These are phyloP conservation scores for Mastacembelus armatus DNA, from an alignment of 2,797 vertebrate genomes.

Conservation along the genomic window DNA sequence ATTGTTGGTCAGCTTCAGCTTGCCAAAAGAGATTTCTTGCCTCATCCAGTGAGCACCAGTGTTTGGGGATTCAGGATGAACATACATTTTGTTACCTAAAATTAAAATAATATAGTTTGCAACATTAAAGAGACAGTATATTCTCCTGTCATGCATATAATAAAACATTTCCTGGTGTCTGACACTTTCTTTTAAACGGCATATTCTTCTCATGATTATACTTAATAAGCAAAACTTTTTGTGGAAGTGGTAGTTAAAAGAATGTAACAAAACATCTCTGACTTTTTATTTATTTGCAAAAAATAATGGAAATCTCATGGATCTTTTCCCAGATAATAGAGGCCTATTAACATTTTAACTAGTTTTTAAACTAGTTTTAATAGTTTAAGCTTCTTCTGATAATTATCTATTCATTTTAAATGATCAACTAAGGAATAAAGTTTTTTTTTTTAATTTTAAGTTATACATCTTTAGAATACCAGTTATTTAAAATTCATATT, in stretches of 20 bases:
- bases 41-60: slow-evolving; percentile 99
- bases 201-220: background rate
- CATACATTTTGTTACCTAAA: slow-evolving; percentile 96
- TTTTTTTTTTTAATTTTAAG: background rate
- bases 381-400: background rate
- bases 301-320: background rate
- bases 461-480: background rate
- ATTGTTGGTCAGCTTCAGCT: slow-evolving; percentile 97
- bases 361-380: too few relatives aligned
- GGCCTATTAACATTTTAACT: too few relatives aligned
- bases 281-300: too few relatives aligned
- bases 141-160: background rate
- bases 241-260: background rate
- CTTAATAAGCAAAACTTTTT: background rate
- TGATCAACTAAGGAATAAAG: background rate
- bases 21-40: slow-evolving; percentile 98
- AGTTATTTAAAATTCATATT: background rate
- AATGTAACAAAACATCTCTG: too few relatives aligned
- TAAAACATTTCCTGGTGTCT: background rate
- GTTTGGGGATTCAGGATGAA: slow-evolving; percentile 97
- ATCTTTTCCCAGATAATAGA: background rate
- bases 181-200: background rate
- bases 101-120: background rate
- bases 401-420: background rate
- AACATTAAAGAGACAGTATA: background rate